Conservation (phyloP, 2,797 vertebrate species). For the Gallinago nigripennis region DNA sequence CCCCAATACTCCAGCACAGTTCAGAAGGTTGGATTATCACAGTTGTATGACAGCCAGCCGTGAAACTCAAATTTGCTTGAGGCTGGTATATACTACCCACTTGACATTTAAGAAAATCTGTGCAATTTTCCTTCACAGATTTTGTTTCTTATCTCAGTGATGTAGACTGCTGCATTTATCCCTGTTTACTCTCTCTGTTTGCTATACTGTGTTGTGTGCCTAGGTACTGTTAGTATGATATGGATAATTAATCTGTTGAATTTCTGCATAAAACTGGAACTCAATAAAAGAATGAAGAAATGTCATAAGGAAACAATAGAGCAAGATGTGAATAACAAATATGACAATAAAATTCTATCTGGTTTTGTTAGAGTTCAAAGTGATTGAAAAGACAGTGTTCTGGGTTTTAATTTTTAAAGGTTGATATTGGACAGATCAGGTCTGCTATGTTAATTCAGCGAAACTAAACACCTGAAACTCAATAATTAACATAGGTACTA, state of each 20-base stretch:
- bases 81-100: background rate
- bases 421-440: background rate
- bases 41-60: background rate
- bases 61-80: background rate
- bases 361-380: background rate
- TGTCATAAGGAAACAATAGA: background rate
- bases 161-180: background rate
- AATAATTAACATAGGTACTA: background rate
- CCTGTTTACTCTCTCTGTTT: background rate
- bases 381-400: background rate
- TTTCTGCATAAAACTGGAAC: background rate
- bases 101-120: slow-evolving; percentile 14
- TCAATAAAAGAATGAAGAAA: background rate
- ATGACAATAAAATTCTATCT: background rate
- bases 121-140: background rate
- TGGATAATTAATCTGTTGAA: background rate
- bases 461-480: background rate
- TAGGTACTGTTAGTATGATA: background rate
- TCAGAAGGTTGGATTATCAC: background rate
- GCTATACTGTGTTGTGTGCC: background rate
- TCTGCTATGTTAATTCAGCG: background rate
- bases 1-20: background rate
- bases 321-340: background rate
- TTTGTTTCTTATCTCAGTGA: background rate
- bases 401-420: background rate